These are phyloP conservation scores for Harpagifer antarcticus DNA, from an alignment of 2,797 vertebrate species.

Conservation along the genomic window DNA sequence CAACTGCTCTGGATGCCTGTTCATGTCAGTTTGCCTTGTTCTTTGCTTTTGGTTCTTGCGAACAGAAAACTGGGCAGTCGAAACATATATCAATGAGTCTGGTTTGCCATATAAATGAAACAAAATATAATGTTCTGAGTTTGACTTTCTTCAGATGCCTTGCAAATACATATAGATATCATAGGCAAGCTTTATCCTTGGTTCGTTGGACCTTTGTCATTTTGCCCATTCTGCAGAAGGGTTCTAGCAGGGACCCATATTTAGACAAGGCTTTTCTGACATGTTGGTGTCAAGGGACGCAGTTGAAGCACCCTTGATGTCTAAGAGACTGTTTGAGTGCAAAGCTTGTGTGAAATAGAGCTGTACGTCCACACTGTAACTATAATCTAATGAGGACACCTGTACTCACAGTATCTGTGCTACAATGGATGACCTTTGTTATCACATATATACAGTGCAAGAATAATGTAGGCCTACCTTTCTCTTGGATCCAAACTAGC, in stretches of 20 bases:
- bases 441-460: not conserved
- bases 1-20: too few species aligned
- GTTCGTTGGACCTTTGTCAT: not conserved
- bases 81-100: not conserved
- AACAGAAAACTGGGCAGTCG: not conserved
- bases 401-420: conserved; percentile 1
- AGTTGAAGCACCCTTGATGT: not conserved
- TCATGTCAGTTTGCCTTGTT: too few species aligned
- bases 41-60: too few species aligned
- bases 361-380: not conserved
- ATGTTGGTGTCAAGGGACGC: conserved; percentile 2
- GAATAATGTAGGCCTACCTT: conserved; percentile 19
- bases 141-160: conserved; percentile 3
- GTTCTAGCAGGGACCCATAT: conserved; percentile 3
- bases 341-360: not conserved
- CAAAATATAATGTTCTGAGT: not conserved
- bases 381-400: not conserved
- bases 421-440: conserved; percentile 33
- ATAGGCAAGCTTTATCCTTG: not conserved
- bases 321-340: not conserved
- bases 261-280: conserved; percentile 5
- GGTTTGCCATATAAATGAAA: not conserved
- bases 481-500: conserved; percentile 24
- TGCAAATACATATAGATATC: not conserved
- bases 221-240: not conserved